These are phyloP conservation scores for Diorhabda elongata DNA, from an alignment of 1,140 invertebrate species.

Conservation along the genomic window DNA sequence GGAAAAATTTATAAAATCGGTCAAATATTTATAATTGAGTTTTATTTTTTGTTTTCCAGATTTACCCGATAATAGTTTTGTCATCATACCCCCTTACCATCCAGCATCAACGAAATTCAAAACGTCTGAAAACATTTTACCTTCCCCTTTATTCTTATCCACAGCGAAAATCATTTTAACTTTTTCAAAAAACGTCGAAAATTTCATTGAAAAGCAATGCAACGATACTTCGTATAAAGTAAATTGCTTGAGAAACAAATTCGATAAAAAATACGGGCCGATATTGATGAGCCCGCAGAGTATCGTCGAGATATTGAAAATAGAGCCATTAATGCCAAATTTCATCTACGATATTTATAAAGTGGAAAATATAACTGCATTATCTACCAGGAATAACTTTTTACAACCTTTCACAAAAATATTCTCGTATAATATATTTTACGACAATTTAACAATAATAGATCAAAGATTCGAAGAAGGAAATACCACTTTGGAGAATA, in stretches of 20 bases:
- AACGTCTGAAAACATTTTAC: constrained; percentile 28
- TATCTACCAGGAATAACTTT: constrained; percentile 19
- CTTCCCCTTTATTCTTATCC: constrained; percentile 36
- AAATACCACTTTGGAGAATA: not conserved
- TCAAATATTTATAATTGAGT: constrained; percentile 5
- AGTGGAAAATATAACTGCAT: constrained; percentile 26
- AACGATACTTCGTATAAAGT: constrained; percentile 38
- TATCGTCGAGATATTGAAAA: constrained; percentile 33
- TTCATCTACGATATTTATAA: constrained; percentile 39
- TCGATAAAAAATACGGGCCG: constrained; percentile 15
- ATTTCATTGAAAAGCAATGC: constrained; percentile 31
- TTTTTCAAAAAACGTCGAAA: constrained; percentile 25
- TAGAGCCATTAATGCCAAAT: constrained; percentile 31
- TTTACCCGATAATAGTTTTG: constrained; percentile 30
- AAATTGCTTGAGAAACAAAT: constrained; percentile 33
- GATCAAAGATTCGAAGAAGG: constrained; percentile 17
- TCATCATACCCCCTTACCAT: constrained; percentile 32
- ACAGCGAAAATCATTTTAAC: constrained; percentile 33
- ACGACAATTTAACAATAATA: constrained; percentile 29
- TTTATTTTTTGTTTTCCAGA: constrained; percentile 30
- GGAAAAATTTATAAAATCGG: not conserved
- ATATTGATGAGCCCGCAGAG: constrained; percentile 9
- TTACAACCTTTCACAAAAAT: constrained; percentile 29
- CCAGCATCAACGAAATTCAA: constrained; percentile 13
- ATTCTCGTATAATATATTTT: constrained; percentile 38